These are phyloP conservation scores for Copidosoma floridanum DNA, from an alignment of 1,140 invertebrate genomes.

Conservation along the genomic window DNA sequence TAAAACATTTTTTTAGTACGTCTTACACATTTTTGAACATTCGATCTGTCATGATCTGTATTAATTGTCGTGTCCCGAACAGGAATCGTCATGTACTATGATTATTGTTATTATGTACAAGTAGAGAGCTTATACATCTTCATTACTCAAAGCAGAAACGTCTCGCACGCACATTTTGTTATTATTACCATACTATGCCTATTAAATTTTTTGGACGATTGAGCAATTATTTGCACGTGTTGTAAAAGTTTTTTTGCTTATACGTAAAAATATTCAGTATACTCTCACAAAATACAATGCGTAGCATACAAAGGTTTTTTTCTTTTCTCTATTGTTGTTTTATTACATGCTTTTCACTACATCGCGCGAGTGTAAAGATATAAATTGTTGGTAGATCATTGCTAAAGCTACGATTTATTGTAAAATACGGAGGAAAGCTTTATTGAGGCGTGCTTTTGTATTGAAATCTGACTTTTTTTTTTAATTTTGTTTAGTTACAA, in stretches of 20 bases:
- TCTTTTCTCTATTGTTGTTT: constrained; percentile 13
- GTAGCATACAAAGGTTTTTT: constrained; percentile 12
- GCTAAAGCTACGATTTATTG: too few species aligned
- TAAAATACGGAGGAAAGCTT: not conserved
- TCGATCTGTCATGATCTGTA: constrained; percentile 6
- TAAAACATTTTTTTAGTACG: not conserved
- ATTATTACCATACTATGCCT: too few species aligned
- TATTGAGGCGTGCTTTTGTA: constrained; percentile 3
- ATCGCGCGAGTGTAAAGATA: not conserved
- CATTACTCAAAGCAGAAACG: constrained; percentile 8
- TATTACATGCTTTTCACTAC: constrained; percentile 13
- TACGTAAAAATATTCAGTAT: not conserved
- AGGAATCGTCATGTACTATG: too few species aligned
- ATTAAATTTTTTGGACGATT: not conserved
- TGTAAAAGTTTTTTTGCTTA: constrained; percentile 6
- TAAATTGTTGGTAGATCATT: not conserved
- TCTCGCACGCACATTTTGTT: constrained; percentile 7
- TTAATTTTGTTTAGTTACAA: constrained; percentile 1
- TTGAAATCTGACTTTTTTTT: not conserved
- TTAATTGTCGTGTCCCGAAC: constrained; percentile 13
- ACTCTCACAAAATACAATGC: too few species aligned
- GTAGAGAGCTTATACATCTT: constrained; percentile 6
- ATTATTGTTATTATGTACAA: too few species aligned
- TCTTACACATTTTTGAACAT: not conserved
- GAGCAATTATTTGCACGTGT: constrained; percentile 8